A percentile compares a stretch with the other conserved stretches of the same genome.
Evolutionary conservation across 2,113 vertebrate species (phyloP).

Genomic region (Cettia cetti): DNA sequence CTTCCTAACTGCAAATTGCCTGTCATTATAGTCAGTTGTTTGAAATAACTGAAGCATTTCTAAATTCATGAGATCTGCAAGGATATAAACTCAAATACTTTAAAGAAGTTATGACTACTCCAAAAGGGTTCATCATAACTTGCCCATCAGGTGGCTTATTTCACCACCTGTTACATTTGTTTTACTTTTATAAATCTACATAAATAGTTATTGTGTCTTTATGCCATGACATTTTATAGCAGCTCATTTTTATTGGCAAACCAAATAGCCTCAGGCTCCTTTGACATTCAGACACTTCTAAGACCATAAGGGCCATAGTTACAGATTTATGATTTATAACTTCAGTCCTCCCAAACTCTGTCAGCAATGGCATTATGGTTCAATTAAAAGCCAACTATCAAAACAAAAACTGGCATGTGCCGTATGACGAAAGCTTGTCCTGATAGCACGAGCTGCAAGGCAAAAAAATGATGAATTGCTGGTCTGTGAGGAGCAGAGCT

Average conservation of each 20-base stretch:
- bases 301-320: neutral
- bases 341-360: neutral
- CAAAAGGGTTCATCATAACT: neutral
- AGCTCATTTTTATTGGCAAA: neutral
- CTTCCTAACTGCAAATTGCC: slow-evolving; percentile 34
- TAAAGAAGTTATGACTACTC: slow-evolving; percentile 1
- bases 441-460: neutral
- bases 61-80: slow-evolving; percentile 23
- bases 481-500: neutral
- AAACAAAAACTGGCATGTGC: slow-evolving; percentile 11
- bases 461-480: neutral
- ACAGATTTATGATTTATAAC: slow-evolving; percentile 1
- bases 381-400: slow-evolving; percentile 31
- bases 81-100: slow-evolving; percentile 22
- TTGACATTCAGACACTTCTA: neutral
- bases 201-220: neutral
- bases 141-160: neutral
- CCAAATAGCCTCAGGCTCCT: neutral
- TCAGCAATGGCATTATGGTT: neutral
- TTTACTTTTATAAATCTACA: neutral
- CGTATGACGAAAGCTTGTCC: slow-evolving; percentile 1
- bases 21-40: slow-evolving; percentile 37
- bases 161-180: neutral
- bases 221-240: neutral
- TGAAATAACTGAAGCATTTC: slow-evolving; percentile 44